Conservation (phyloP, 2,113 vertebrate species). For the Oceanodroma tethys region DNA sequence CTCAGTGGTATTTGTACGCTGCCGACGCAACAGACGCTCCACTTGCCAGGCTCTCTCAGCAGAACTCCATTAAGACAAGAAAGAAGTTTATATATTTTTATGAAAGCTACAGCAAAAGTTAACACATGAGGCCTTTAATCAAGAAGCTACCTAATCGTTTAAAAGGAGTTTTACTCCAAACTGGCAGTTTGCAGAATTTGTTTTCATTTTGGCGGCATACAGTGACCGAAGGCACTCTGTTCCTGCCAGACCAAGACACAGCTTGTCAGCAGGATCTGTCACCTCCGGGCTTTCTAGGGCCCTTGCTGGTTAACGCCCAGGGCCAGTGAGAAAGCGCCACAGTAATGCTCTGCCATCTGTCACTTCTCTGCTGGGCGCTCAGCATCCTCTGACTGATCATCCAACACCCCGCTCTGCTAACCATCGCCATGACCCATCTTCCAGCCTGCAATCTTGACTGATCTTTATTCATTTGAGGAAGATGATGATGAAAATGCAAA, state of each 20-base stretch:
- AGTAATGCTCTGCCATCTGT: background rate
- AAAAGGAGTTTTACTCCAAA: background rate
- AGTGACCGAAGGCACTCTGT: background rate
- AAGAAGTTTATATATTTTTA: background rate
- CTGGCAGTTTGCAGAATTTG: background rate
- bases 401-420: background rate
- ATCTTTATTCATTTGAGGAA: background rate
- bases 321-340: background rate
- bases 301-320: accelerated
- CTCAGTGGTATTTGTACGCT: background rate
- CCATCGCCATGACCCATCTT: accelerated
- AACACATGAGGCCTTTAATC: background rate
- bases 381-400: accelerated
- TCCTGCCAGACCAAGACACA: background rate
- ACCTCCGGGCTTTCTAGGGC: background rate
- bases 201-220: background rate
- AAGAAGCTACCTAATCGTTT: background rate
- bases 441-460: background rate
- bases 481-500: background rate
- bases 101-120: background rate
- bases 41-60: background rate
- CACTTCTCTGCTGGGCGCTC: background rate
- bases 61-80: background rate
- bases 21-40: background rate
- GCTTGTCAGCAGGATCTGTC: background rate